Evolutionary conservation across 2,113 vertebrate species (phyloP), one percentile per base, ranked within the genome.

Genomic region (Astur gentilis): DNA sequence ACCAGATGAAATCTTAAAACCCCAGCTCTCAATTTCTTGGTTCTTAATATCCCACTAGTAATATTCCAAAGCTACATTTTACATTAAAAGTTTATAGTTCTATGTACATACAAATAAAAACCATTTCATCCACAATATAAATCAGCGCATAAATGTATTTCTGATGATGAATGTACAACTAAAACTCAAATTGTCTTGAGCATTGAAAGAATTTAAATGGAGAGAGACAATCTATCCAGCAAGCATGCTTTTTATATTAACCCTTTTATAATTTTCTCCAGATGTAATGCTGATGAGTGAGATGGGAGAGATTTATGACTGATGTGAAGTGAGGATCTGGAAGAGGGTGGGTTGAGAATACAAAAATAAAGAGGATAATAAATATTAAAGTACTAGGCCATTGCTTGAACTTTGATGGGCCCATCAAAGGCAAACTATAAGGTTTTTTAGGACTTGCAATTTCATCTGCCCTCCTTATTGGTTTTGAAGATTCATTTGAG

Each of bases 341-440:
- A 87, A 91, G 58, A 88, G 82, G 54, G 70, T 61, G 84, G 81
- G 62, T 69, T 92, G 62, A 90, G 66, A 91, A 92, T 88, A 94
- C 83, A 96, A 96, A 96, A 95, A 93, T 91, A 94, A 95, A 91
- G 89, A 69, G 62, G 90, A 62, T 75, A 91, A 93, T 89, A 92
- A 90, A 89, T 92, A 95, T 49, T 95, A 60, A 89, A 91, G 62
- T 83, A 72, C 54, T 57, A 57, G 77, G 69, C 81, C 25, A 9
- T 88, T 85, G 75, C 66, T 50, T 83, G 54, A 95, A 87, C 84
- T 94, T 85, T 70, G 82, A 85, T 12, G 6, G 62, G 84, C 58
- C n/a, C 66, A 87, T 96, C 91, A 94, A 95, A 96, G 77, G 81
- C 81, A 93, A 93, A 80, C 73, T 73, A 1, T 36, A 79, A 73